phyloP scores from a whole-genome alignment of 2,797 vertebrate species.

The Nyctalus aviator region DNA sequence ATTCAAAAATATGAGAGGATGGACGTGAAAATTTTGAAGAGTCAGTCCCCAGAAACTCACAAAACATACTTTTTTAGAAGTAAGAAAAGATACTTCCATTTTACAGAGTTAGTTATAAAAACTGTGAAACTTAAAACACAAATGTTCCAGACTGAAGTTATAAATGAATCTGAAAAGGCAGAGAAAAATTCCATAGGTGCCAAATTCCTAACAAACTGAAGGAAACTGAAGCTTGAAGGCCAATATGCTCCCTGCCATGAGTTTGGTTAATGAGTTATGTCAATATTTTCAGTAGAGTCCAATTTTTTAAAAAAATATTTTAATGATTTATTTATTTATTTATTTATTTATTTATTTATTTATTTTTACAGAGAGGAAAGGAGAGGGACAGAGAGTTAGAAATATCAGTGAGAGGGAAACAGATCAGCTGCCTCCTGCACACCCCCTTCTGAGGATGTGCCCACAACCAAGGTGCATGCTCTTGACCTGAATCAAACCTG shows the following conservation, averaged over 20 bases:
- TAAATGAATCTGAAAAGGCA: constrained; percentile 54
- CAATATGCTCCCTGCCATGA: background rate
- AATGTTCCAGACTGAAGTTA: constrained; percentile 48
- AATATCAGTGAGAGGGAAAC: no score
- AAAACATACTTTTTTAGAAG: constrained; percentile 73
- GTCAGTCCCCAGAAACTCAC: constrained; percentile 72
- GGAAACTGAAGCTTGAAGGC: background rate
- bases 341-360: background rate
- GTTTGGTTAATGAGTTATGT: background rate
- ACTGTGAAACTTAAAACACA: constrained; percentile 54
- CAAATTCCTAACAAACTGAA: constrained; percentile 58
- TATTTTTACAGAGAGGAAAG: no score
- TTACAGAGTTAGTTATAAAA: constrained; percentile 77
- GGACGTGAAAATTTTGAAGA: constrained; percentile 69
- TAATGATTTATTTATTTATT: background rate
- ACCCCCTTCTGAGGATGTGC: no score
- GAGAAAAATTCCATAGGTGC: constrained; percentile 63
- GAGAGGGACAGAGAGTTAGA: no score
- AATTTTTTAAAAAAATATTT: background rate
- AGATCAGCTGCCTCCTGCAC: no score
- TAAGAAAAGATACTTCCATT: constrained; percentile 77
- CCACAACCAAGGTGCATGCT: no score
- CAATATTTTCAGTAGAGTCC: constrained; percentile 27
- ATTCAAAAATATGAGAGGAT: constrained; percentile 75
- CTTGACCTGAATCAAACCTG: no score